These are phyloP conservation scores for Tetramorium alpestre DNA, from an alignment of 1,140 invertebrate genomes.

Conservation along the genomic window DNA sequence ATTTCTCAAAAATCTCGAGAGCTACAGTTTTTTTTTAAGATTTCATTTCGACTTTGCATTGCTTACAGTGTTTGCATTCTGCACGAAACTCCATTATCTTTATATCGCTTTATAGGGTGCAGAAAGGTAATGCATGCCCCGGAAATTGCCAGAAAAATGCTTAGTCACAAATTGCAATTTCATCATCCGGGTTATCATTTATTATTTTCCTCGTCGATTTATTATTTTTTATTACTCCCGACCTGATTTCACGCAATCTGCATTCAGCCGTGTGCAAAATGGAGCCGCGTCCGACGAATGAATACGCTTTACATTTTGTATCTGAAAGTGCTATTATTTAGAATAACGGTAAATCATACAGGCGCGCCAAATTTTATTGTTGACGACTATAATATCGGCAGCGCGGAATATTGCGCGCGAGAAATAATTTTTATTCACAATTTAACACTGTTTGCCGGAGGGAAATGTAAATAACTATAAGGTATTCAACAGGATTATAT, in stretches of 20 bases:
- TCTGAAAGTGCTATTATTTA: neutral
- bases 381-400: neutral
- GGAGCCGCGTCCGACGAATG: neutral
- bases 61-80: neutral
- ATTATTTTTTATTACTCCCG: slow-evolving; percentile 16
- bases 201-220: slow-evolving; percentile 29
- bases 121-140: neutral
- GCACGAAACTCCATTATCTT: neutral
- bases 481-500: neutral
- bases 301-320: neutral
- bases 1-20: neutral
- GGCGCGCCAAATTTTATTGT: neutral
- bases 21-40: neutral
- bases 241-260: slow-evolving; percentile 7
- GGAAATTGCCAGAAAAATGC: slow-evolving; percentile 8
- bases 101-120: neutral
- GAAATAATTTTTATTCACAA: slow-evolving; percentile 9
- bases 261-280: neutral
- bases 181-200: slow-evolving; percentile 15
- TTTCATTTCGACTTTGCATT: neutral
- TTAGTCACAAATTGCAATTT: slow-evolving; percentile 23
- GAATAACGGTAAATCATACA: slow-evolving; percentile 20
- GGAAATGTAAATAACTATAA: neutral
- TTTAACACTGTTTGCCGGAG: slow-evolving; percentile 3
- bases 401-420: neutral